Evolutionary conservation across 2,113 vertebrate genomes (phyloP).

Genomic region (Erinaceus europaeus): DNA sequence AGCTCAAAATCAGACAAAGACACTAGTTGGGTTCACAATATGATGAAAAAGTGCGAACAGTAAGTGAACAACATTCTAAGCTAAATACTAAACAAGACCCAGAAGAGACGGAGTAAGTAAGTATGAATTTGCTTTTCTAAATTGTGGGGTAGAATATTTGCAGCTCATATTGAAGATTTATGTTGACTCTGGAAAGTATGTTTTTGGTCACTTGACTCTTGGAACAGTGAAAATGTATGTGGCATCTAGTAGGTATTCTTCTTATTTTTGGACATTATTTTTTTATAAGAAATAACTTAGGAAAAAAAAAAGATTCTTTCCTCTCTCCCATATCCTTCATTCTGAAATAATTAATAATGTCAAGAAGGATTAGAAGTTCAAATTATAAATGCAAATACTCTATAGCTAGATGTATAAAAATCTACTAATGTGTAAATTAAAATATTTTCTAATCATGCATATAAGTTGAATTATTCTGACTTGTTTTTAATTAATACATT

Average conservation of each 20-base stretch:
- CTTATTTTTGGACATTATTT: not conserved
- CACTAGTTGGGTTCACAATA: not conserved
- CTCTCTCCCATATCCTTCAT: not conserved
- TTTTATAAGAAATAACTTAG: not conserved
- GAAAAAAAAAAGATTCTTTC: not conserved
- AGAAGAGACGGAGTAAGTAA: not conserved
- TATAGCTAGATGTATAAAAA: not conserved
- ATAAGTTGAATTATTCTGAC: not conserved
- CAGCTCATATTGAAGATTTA: not conserved
- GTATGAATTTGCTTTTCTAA: not conserved
- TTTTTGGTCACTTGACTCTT: not conserved
- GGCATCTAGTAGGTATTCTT: not conserved
- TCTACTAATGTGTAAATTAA: not conserved
- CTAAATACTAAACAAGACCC: not conserved
- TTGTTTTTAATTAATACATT: conserved; percentile 1
- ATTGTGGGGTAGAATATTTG: not conserved
- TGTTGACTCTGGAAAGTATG: conserved; percentile 1
- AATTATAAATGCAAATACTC: no score
- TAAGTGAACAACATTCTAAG: not conserved
- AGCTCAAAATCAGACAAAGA: not conserved
- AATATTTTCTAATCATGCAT: not conserved
- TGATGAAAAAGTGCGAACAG: not conserved
- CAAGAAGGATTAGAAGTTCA: not conserved
- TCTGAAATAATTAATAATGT: not conserved
- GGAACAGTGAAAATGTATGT: not conserved